phyloP scores from a whole-genome alignment of 2,888 invertebrate genomes.

The Acronicta psi region DNA sequence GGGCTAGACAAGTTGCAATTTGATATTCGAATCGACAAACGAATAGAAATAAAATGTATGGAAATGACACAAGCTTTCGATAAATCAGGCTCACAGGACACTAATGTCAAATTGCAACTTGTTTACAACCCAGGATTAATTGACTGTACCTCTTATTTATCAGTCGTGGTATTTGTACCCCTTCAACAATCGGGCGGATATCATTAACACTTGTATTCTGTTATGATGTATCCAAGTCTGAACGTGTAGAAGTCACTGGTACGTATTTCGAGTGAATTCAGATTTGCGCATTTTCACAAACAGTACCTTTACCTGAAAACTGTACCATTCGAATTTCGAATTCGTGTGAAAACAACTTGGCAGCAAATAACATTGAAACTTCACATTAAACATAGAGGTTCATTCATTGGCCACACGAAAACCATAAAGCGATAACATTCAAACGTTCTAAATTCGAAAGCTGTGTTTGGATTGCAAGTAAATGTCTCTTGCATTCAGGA shows the following conservation, averaged over 20 bases:
- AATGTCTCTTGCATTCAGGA: not conserved
- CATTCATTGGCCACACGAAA: conserved; percentile 22
- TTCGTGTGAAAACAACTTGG: conserved; percentile 14
- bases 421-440: conserved; percentile 35
- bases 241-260: conserved; percentile 24
- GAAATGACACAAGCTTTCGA: no score
- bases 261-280: conserved; percentile 9
- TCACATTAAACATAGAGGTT: conserved; percentile 24
- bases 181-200: not conserved
- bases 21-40: no score
- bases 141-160: no score
- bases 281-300: conserved; percentile 42
- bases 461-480: conserved; percentile 26
- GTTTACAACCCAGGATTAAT: no score
- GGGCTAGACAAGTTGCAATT: no score
- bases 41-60: no score
- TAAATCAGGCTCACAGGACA: no score
- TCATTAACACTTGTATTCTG: conserved; percentile 21
- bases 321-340: conserved; percentile 14
- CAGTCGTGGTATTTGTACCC: no score
- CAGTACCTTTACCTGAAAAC: conserved; percentile 16
- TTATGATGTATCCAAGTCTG: conserved; percentile 31
- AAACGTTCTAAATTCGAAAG: conserved; percentile 28
- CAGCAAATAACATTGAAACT: conserved; percentile 18
- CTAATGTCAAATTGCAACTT: no score